Evolutionary conservation across 2,113 vertebrate species (phyloP).

Genomic region (Megaceryle maxima): DNA sequence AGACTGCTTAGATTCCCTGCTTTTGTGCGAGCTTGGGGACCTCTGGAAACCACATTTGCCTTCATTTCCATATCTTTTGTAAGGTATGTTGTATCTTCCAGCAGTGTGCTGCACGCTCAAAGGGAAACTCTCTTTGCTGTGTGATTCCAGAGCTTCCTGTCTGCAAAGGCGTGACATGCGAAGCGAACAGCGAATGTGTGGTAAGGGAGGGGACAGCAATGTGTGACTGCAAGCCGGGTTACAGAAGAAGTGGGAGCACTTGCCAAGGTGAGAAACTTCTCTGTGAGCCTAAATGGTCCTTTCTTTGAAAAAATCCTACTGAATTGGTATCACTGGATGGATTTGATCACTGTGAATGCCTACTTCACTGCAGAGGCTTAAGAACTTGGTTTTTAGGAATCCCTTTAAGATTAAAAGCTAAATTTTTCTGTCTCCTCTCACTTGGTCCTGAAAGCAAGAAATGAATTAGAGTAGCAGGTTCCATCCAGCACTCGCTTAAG

Average conservation of each 20-base stretch:
- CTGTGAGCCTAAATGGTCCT: not conserved
- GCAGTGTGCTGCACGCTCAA: not conserved
- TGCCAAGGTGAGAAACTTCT: constrained; percentile 69
- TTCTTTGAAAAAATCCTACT: not conserved
- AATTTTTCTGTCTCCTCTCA: not conserved
- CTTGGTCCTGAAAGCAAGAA: not conserved
- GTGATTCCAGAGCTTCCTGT: constrained; percentile 74
- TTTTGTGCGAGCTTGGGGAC: not conserved
- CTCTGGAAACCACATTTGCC: not conserved
- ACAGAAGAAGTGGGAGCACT: constrained; percentile 48
- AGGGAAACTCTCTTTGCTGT: constrained; percentile 6
- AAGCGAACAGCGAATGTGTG: constrained; percentile 78
- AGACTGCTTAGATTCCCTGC: not conserved
- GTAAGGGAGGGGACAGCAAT: constrained; percentile 33
- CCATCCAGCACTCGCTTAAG: not conserved
- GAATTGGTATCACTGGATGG: not conserved
- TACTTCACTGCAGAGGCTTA: not conserved
- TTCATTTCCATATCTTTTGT: not conserved
- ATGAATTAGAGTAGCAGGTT: not conserved
- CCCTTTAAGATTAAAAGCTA: not conserved
- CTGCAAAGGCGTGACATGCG: constrained; percentile 77
- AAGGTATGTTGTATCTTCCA: not conserved
- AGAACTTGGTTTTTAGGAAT: not conserved
- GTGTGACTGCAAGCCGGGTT: constrained; percentile 85
- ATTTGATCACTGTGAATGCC: not conserved